A percentile compares a stretch with the other conserved stretches of the same genome.
Conservation (phyloP, 2,888 invertebrate species). For the Cephus sareptanus region DNA sequence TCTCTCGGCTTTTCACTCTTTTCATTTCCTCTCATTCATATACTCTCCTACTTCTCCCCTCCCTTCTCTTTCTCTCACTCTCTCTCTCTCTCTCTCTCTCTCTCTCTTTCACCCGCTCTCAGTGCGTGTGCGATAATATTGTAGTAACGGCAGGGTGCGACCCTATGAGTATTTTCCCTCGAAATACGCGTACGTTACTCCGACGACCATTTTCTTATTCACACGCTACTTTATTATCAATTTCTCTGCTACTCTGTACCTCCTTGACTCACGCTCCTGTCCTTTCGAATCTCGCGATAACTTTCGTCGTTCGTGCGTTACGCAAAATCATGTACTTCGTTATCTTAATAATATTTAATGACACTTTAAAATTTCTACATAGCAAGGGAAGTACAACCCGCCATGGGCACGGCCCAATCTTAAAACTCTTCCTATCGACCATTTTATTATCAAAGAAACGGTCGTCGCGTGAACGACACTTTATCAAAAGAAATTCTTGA, state of each 20-base stretch:
- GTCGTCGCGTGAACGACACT: constrained; percentile 7
- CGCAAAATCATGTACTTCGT: constrained; percentile 39
- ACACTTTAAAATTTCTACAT: constrained; percentile 62
- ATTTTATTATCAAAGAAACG: constrained; percentile 12
- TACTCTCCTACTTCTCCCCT: not conserved
- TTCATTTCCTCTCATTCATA: constrained; percentile 15
- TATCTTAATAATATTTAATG: constrained; percentile 61
- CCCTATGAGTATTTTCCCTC: constrained; percentile 49
- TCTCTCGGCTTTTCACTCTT: constrained; percentile 27
- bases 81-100: constrained; percentile 16
- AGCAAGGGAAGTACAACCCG: constrained; percentile 52
- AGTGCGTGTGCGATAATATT: constrained; percentile 47
- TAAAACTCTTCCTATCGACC: constrained; percentile 15
- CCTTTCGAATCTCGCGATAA: constrained; percentile 25
- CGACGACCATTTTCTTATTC: constrained; percentile 15
- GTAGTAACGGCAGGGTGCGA: constrained; percentile 47
- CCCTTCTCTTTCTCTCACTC: constrained; percentile 11
- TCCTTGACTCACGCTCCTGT: not conserved
- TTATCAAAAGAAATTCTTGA: not conserved
- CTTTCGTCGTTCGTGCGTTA: constrained; percentile 31
- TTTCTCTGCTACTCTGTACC: constrained; percentile 23
- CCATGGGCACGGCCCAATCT: constrained; percentile 55
- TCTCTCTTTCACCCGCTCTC: constrained; percentile 27
- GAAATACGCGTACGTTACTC: constrained; percentile 24
- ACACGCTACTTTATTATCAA: constrained; percentile 28